phyloP scores from a whole-genome alignment of 2,888 invertebrate genomes.

The Morpho deidamia region DNA sequence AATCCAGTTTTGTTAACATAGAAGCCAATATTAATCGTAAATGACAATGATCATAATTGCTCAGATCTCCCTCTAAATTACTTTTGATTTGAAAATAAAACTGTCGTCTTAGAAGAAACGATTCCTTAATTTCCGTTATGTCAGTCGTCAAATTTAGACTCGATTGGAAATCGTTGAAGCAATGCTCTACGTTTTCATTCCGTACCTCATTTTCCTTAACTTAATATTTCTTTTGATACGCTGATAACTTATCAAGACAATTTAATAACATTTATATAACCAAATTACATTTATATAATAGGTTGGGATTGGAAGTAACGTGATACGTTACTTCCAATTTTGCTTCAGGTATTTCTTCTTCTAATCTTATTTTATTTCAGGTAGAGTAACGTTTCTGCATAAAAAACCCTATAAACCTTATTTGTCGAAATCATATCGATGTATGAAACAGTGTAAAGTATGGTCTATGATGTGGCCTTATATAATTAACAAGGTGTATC shows the following conservation, averaged over 20 bases:
- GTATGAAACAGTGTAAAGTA: too few species aligned
- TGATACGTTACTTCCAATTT: too few species aligned
- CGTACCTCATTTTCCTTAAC: constrained; percentile 15
- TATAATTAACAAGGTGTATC: too few species aligned
- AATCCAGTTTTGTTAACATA: too few species aligned
- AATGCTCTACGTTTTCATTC: constrained; percentile 31
- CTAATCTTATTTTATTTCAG: too few species aligned
- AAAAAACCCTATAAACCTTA: too few species aligned
- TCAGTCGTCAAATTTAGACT: constrained; percentile 71
- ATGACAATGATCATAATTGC: constrained; percentile 1
- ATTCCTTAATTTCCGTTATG: constrained; percentile 76
- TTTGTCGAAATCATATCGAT: too few species aligned
- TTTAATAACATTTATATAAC: constrained; percentile 22
- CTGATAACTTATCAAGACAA: neutral
- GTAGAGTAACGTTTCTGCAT: too few species aligned
- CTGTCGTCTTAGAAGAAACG: constrained; percentile 39
- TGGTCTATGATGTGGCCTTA: too few species aligned
- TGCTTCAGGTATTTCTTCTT: too few species aligned
- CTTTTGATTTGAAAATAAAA: constrained; percentile 16
- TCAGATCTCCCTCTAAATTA: constrained; percentile 4
- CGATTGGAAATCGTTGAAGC: constrained; percentile 68
- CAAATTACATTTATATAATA: too few species aligned
- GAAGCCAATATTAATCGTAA: neutral
- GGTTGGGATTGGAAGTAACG: too few species aligned
- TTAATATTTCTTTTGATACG: constrained; percentile 7